Evolutionary conservation across 2,113 vertebrate genomes (phyloP), one percentile per base, ranked within the genome.

Genomic region (Psittacula cyanocephala): DNA sequence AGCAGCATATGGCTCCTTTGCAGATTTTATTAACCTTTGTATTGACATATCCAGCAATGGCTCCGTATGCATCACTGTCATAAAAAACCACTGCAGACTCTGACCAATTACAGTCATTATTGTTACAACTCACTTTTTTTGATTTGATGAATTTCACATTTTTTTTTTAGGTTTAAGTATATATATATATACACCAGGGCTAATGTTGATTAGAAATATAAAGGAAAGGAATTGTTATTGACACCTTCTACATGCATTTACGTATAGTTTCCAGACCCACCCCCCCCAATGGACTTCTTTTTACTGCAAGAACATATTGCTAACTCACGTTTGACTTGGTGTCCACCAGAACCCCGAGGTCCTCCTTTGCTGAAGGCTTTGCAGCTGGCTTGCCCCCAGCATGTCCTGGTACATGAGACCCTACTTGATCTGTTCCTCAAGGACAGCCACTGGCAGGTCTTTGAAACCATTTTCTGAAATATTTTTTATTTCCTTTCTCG

Each of bases 1-100:
- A 97, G 86, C 52, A 88, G 24, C 89, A 93, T 91, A 89, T 95
- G 95, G 63, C 41, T 96, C 31, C 63, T 91, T 95, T 78, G 88
- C 86, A 97, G 82, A 28, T 83, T 92, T 88, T 52, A 55, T 84
- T 94, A 94, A 59, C 78, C 53, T 91, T 77, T 88, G 12, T 44
- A 4, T 20, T 88, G 78, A 88, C 25, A 23, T 84, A 81, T 82
- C 53, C 53, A 80, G 86, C 63, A 80, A 65, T 7, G 14, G 41
- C 49, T 62, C 27, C 2, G 0, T 47, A 81, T 78, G 68, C 93
- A 53, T 91, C 92, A 91, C 50, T 65, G 94, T 82, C 88, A 89
- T 17, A 76, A 44, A 71, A 75, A 64, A n/a, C 9, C 9, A 4
- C 46, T 13, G 9, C 43, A 79, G 65, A 67, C 65, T 83, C 31